Conservation (phyloP, 2,888 invertebrate species). For the Tenthredo notha region DNA sequence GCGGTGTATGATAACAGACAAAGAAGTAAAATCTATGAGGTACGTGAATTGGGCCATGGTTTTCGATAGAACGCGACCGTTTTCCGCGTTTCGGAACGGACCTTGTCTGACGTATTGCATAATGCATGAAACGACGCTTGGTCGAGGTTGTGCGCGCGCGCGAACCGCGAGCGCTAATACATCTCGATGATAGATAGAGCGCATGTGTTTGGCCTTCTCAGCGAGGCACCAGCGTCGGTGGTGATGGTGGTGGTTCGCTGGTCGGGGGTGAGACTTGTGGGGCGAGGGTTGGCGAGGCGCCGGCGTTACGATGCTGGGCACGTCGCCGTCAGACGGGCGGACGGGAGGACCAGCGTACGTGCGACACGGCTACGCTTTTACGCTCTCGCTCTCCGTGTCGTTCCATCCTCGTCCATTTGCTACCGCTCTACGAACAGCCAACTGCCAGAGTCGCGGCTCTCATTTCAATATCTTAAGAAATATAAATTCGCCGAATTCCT, state of each 20-base stretch:
- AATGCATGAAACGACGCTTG: conserved; percentile 69
- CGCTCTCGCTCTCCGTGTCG: conserved; percentile 68
- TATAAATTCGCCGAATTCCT: conserved; percentile 58
- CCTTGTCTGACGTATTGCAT: conserved; percentile 65
- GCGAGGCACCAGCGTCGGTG: conserved; percentile 66
- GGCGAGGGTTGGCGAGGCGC: conserved; percentile 59
- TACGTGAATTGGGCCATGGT: conserved; percentile 37
- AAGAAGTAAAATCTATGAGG: conserved; percentile 18
- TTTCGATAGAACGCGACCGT: conserved; percentile 21
- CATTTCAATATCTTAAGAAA: conserved; percentile 59
- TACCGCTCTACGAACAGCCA: conserved; percentile 59
- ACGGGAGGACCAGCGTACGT: conserved; percentile 77
- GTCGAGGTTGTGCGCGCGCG: conserved; percentile 71
- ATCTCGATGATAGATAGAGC: conserved; percentile 78
- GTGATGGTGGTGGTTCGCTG: conserved; percentile 61
- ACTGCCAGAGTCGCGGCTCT: conserved; percentile 40
- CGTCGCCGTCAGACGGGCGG: conserved; percentile 78
- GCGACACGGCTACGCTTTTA: conserved; percentile 79
- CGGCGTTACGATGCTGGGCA: conserved; percentile 73
- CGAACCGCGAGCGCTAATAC: conserved; percentile 77
- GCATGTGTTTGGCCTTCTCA: conserved; percentile 77
- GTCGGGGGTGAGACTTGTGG: conserved; percentile 54
- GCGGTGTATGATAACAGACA: neutral
- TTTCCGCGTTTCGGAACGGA: conserved; percentile 44
- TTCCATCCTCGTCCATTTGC: conserved; percentile 54